A percentile compares a stretch with the other conserved stretches of the same genome.
Evolutionary conservation across 2,888 invertebrate genomes (phyloP).

Genomic region (Mesochorus sp.): DNA sequence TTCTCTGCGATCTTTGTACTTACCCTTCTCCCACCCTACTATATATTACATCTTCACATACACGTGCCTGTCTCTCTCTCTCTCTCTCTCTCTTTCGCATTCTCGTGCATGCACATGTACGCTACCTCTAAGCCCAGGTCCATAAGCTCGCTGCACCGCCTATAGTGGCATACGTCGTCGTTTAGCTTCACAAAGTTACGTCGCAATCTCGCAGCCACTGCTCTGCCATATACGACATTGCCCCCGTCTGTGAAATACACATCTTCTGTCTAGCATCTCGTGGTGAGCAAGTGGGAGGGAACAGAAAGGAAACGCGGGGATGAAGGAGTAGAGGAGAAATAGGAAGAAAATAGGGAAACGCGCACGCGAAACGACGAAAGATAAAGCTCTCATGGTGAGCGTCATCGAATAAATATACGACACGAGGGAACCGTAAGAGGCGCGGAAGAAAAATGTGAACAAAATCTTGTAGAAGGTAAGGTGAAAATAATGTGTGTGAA

Average conservation of each 20-base stretch:
- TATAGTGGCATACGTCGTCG: constrained; percentile 50
- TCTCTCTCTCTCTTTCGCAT: neutral
- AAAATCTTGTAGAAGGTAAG: no score
- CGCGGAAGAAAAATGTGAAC: constrained; percentile 1
- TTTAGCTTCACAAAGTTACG: constrained; percentile 58
- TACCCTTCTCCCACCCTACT: constrained; percentile 19
- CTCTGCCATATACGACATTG: neutral
- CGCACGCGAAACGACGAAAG: constrained; percentile 7
- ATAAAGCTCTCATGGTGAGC: neutral
- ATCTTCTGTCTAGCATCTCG: no score
- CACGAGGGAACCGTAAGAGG: neutral
- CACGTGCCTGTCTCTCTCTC: neutral
- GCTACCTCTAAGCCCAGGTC: constrained; percentile 11
- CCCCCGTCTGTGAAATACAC: neutral
- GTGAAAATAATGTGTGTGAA: no score
- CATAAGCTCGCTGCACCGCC: constrained; percentile 26
- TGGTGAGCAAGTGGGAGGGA: no score
- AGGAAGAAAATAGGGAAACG: neutral
- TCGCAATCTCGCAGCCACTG: constrained; percentile 47
- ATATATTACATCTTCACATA: constrained; percentile 7
- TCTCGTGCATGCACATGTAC: neutral
- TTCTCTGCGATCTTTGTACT: constrained; percentile 16
- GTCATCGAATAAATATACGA: neutral
- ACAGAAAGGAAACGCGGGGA: no score
- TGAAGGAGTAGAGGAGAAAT: constrained; percentile 13